Evolutionary conservation across 2,888 invertebrate genomes (phyloP).

Genomic region (Harmothoe impar): DNA sequence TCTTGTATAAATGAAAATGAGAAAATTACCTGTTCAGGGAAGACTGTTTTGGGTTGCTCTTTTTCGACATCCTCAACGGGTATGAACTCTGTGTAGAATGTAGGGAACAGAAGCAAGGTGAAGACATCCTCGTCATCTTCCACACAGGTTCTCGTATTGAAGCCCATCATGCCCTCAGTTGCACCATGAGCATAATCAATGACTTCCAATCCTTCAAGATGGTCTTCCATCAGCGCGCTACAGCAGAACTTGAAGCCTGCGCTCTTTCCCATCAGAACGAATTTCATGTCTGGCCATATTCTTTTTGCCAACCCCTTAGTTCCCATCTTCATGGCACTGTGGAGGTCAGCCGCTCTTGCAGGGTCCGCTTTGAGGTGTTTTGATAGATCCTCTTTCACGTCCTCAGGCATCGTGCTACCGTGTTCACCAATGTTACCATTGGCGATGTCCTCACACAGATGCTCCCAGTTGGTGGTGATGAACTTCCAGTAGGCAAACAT

Average conservation of each 20-base stretch:
- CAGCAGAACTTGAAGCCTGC: constrained; percentile 6
- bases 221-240: background rate
- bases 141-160: background rate
- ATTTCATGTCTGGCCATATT: constrained; percentile 35
- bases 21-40: constrained; percentile 18
- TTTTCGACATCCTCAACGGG: constrained; percentile 22
- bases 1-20: too few species aligned
- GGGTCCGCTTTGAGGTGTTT: background rate
- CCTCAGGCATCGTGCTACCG: background rate
- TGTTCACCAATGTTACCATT: background rate
- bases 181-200: constrained; percentile 13
- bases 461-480: background rate
- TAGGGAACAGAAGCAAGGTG: background rate
- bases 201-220: background rate
- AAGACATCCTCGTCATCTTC: background rate
- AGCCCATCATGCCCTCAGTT: constrained; percentile 20
- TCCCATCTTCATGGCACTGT: background rate
- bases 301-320: constrained; percentile 21
- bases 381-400: background rate
- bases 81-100: constrained; percentile 6
- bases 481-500: constrained; percentile 38
- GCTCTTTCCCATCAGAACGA: constrained; percentile 25
- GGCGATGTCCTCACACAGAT: constrained; percentile 40
- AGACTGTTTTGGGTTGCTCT: constrained; percentile 18
- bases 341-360: constrained; percentile 12